Percentiles rank a stretch among this genome's conserved stretches.
phyloP scores from a whole-genome alignment of 2,797 vertebrate genomes.

The Nyctalus aviator region DNA sequence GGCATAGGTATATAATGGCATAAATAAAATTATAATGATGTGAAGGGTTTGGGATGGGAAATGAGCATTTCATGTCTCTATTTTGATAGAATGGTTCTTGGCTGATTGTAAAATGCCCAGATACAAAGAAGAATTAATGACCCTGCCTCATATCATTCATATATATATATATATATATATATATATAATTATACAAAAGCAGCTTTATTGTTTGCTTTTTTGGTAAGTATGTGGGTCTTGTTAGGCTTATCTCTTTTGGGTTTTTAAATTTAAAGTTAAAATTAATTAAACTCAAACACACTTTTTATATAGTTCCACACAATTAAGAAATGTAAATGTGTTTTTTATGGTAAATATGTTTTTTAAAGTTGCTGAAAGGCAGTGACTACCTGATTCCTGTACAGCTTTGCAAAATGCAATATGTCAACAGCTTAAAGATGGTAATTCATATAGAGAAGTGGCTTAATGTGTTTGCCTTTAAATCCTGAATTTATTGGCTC shows the following conservation, averaged over 20 bases:
- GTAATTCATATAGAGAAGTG: neutral
- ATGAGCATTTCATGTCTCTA: neutral
- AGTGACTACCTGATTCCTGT: neutral
- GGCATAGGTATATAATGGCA: neutral
- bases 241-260: neutral
- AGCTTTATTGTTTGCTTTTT: neutral
- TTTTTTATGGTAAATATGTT: neutral
- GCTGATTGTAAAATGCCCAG: constrained; percentile 43
- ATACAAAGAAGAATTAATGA: neutral
- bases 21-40: constrained; percentile 4
- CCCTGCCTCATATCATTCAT: neutral
- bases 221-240: neutral
- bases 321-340: neutral
- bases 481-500: constrained; percentile 26
- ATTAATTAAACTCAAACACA: neutral
- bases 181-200: neutral
- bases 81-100: neutral
- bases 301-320: neutral
- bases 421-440: constrained; percentile 33
- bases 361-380: constrained; percentile 8
- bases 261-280: constrained; percentile 29
- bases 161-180: neutral
- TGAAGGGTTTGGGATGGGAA: neutral
- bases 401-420: neutral
- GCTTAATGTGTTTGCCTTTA: neutral